Conservation (phyloP, 2,113 vertebrate genomes). For the Seriola dumerili region DNA sequence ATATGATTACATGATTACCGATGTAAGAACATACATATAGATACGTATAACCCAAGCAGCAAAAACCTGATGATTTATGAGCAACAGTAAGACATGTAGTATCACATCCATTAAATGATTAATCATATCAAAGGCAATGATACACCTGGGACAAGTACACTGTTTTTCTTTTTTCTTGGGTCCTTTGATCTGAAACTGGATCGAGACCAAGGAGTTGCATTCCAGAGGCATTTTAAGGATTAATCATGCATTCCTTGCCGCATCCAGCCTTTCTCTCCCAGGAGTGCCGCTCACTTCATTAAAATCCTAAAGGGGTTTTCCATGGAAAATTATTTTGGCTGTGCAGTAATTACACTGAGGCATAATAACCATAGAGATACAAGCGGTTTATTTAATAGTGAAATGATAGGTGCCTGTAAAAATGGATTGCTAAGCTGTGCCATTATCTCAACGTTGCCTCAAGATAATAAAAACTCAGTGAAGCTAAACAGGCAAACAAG, state of each 20-base stretch:
- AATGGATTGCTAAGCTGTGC: conserved; percentile 20
- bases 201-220: conserved; percentile 63
- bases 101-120: conserved; percentile 54
- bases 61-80: conserved; percentile 33
- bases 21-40: neutral
- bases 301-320: conserved; percentile 63
- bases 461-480: conserved; percentile 4
- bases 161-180: conserved; percentile 25
- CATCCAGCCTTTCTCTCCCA: conserved; percentile 64
- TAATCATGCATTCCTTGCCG: conserved; percentile 69
- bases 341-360: conserved; percentile 67
- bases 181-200: conserved; percentile 73
- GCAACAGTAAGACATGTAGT: conserved; percentile 38
- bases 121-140: conserved; percentile 62
- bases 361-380: conserved; percentile 45
- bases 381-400: conserved; percentile 33
- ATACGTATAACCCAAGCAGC: neutral
- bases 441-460: conserved; percentile 12
- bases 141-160: conserved; percentile 41
- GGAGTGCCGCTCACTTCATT: conserved; percentile 66
- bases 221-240: conserved; percentile 69
- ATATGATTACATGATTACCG: conserved; percentile 29
- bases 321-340: conserved; percentile 59
- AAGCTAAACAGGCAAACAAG: conserved; percentile 12
- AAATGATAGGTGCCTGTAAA: conserved; percentile 38